Evolutionary conservation across 2,797 vertebrate genomes (phyloP).

Genomic region (Alca torda): DNA sequence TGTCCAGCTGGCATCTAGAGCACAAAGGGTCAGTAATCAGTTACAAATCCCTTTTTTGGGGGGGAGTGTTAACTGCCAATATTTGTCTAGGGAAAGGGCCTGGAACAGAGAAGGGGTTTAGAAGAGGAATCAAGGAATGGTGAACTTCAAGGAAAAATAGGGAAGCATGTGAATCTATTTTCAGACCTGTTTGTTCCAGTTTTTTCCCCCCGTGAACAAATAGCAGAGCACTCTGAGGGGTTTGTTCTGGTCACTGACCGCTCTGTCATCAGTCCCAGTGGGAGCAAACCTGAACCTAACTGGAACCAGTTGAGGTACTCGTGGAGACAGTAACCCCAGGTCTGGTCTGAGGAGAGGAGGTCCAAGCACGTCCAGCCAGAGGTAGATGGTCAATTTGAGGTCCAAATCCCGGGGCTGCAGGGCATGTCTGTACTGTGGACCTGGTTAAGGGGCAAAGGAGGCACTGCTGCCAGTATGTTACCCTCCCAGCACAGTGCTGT

Average conservation of each 20-base stretch:
- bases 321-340: background rate
- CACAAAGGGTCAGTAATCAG: background rate
- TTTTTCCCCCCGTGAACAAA: background rate
- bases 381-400: background rate
- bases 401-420: background rate
- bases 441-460: background rate
- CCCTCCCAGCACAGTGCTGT: accelerated
- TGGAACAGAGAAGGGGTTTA: background rate
- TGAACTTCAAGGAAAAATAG: background rate
- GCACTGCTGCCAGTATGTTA: background rate
- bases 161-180: background rate
- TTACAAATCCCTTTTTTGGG: background rate
- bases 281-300: background rate
- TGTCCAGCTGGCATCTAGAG: background rate
- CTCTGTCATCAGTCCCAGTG: background rate
- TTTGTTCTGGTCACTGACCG: background rate
- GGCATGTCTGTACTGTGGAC: background rate
- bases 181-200: background rate
- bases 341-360: background rate
- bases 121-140: background rate
- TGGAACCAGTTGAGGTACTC: background rate
- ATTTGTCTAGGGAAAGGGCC: background rate
- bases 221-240: background rate
- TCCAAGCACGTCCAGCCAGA: background rate
- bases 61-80: background rate